Conservation (phyloP, 1,140 invertebrate species). For the Lepidotrigona ventralis region DNA sequence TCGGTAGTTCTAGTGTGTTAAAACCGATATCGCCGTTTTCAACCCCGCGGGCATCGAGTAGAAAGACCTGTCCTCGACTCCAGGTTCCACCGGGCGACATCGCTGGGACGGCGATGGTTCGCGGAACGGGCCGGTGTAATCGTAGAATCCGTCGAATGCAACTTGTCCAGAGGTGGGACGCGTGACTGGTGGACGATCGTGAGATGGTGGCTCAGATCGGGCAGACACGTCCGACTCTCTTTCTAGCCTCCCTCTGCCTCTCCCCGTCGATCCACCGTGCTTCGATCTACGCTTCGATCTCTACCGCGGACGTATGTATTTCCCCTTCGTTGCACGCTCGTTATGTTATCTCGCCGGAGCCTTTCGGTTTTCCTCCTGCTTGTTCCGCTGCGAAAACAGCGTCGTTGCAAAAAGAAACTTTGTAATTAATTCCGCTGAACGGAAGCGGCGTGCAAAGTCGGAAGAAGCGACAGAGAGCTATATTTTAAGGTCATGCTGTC, state of each 20-base stretch:
- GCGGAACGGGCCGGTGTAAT: slow-evolving; percentile 9
- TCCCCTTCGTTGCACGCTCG: neutral
- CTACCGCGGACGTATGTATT: neutral
- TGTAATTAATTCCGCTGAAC: no score
- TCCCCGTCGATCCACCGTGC: neutral
- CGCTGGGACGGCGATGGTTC: neutral
- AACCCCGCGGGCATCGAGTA: no score
- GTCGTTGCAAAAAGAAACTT: no score
- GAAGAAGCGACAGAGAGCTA: no score
- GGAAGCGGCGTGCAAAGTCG: no score
- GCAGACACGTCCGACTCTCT: neutral
- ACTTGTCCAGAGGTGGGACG: slow-evolving; percentile 1
- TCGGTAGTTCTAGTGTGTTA: no score
- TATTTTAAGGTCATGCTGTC: no score
- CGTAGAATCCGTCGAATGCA: slow-evolving; percentile 9
- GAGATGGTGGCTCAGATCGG: slow-evolving; percentile 22
- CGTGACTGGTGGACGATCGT: slow-evolving; percentile 6
- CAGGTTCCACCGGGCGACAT: neutral
- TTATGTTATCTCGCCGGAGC: slow-evolving; percentile 8
- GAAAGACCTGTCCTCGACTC: neutral
- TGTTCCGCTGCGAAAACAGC: no score
- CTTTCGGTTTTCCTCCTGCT: neutral
- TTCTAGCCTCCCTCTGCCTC: no score
- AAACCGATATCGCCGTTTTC: no score
- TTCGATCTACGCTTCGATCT: slow-evolving; percentile 17